phyloP scores from a whole-genome alignment of 2,888 invertebrate genomes.

The Itoplectis maculator region DNA sequence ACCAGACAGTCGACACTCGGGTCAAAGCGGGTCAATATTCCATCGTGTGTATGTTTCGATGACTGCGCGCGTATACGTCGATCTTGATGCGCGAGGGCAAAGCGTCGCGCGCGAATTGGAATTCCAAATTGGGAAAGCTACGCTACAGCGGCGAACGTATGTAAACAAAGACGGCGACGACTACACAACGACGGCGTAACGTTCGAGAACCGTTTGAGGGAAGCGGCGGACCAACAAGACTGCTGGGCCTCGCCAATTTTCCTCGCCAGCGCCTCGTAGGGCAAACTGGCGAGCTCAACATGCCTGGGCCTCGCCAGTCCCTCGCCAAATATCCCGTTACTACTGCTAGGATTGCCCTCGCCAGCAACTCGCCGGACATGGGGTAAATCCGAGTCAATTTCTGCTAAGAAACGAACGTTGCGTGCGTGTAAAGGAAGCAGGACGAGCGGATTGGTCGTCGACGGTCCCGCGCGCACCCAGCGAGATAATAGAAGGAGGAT shows the following conservation, averaged over 20 bases:
- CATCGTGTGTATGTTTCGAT: neutral
- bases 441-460: no score
- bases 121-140: constrained; percentile 21
- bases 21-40: neutral
- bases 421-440: constrained; percentile 24
- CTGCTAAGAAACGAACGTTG: no score
- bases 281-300: no score
- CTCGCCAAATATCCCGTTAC: no score
- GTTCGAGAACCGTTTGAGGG: neutral
- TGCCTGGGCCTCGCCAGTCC: no score
- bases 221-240: no score
- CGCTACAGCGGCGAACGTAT: neutral
- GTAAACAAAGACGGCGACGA: constrained; percentile 13
- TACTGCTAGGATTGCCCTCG: no score
- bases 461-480: no score
- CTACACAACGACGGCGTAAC: neutral
- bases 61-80: neutral
- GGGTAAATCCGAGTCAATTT: no score
- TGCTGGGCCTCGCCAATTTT: no score
- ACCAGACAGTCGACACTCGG: neutral
- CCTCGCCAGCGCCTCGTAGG: no score
- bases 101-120: constrained; percentile 16
- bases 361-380: no score
- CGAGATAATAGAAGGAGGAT: neutral
- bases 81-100: neutral